Evolutionary conservation across 2,113 vertebrate species (phyloP).

Genomic region (Fukomys damarensis): DNA sequence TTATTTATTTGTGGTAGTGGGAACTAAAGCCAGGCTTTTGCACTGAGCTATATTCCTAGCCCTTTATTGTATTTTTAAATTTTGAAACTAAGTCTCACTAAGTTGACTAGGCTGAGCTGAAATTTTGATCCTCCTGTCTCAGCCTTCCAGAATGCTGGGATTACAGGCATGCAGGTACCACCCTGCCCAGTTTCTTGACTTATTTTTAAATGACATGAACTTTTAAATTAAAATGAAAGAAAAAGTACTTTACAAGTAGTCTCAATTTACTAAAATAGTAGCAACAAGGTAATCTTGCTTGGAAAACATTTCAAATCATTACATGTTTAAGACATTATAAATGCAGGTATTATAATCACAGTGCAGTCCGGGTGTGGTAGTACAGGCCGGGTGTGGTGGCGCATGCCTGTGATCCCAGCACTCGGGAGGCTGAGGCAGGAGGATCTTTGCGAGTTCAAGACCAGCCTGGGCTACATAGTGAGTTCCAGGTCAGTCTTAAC

Average conservation of each 20-base stretch:
- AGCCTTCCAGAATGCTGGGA: not conserved
- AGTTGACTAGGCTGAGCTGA: not conserved
- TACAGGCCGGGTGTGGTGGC: no score
- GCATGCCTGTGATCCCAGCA: no score
- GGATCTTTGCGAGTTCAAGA: no score
- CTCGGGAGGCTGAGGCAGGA: no score
- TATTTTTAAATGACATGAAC: conserved; percentile 81
- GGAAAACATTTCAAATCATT: conserved; percentile 86
- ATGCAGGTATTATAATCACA: conserved; percentile 88
- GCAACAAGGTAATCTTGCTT: conserved; percentile 87
- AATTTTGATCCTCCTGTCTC: not conserved
- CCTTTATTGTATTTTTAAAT: not conserved
- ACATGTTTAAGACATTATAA: conserved; percentile 88
- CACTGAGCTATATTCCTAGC: not conserved
- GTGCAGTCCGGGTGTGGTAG: no score
- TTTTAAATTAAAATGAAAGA: conserved; percentile 82
- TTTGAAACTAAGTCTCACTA: not conserved
- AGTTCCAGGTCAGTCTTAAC: no score
- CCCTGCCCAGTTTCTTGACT: not conserved
- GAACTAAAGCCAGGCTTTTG: not conserved
- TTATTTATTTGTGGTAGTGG: not conserved
- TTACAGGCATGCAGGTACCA: not conserved
- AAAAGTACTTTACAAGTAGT: conserved; percentile 82
- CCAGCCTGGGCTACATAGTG: no score
- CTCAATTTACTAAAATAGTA: conserved; percentile 87